phyloP scores from a whole-genome alignment of 2,888 invertebrate species.

The Drosophila kambysellisi region DNA sequence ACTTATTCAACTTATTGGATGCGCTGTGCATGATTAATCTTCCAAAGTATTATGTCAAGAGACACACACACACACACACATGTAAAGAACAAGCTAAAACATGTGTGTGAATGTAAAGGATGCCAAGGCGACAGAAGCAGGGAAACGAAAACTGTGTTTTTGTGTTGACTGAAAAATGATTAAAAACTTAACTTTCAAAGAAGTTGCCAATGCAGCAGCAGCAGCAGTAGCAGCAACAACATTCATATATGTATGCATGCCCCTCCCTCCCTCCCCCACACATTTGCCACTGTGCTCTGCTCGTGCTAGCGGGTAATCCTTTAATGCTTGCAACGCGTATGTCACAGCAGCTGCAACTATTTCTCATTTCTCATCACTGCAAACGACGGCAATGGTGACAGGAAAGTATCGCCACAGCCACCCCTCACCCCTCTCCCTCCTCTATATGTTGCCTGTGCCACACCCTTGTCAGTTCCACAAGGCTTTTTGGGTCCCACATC shows the following conservation, averaged over 20 bases:
- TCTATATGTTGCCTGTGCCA: neutral
- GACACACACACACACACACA: constrained; percentile 5
- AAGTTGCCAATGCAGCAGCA: constrained; percentile 55
- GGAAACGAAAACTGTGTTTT: constrained; percentile 31
- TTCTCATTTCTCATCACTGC: constrained; percentile 64
- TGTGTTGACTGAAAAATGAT: constrained; percentile 69
- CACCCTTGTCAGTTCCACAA: constrained; percentile 37
- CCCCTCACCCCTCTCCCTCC: neutral
- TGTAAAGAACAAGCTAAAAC: neutral
- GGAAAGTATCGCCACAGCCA: constrained; percentile 28
- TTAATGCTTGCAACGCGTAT: constrained; percentile 72
- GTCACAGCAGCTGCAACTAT: constrained; percentile 74
- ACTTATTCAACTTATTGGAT: constrained; percentile 56
- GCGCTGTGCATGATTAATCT: constrained; percentile 69
- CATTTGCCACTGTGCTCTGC: constrained; percentile 4
- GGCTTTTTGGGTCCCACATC: constrained; percentile 39
- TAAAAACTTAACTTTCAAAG: constrained; percentile 72
- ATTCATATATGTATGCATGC: constrained; percentile 4
- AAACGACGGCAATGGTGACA: constrained; percentile 57
- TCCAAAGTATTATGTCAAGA: constrained; percentile 38
- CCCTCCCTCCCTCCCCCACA: too few species aligned
- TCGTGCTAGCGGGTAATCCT: constrained; percentile 61
- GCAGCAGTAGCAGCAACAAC: constrained; percentile 13
- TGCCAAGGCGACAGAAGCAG: constrained; percentile 20
- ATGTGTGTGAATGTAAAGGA: constrained; percentile 19